Percentiles rank a stretch among this genome's conserved stretches.
Conservation (phyloP, 2,888 invertebrate species). For the Yponomeuta sedellus region DNA sequence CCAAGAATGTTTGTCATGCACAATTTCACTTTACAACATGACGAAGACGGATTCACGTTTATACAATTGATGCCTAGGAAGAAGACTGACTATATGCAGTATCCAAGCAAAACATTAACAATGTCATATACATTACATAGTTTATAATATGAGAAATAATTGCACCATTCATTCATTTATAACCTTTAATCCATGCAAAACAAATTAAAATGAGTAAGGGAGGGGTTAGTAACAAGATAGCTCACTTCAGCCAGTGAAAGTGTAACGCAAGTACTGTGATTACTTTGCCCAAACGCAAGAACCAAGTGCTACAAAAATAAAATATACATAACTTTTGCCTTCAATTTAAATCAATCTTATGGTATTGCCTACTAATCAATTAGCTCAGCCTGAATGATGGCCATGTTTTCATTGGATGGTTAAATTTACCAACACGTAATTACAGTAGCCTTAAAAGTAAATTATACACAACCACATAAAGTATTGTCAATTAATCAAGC, state of each 20-base stretch:
- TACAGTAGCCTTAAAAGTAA: background rate
- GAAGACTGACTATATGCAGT: too few relatives aligned
- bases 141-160: too few relatives aligned
- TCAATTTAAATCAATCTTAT: background rate
- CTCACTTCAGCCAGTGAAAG: background rate
- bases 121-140: background rate
- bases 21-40: background rate
- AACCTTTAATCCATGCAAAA: conserved; percentile 6
- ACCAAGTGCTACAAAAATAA: background rate
- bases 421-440: background rate
- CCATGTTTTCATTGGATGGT: conserved; percentile 1
- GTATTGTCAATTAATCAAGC: background rate
- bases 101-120: background rate
- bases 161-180: background rate
- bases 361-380: background rate
- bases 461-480: conserved; percentile 12
- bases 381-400: background rate
- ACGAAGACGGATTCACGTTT: background rate
- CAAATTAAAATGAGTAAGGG: conserved; percentile 7
- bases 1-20: background rate
- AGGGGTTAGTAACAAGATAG: conserved; percentile 9
- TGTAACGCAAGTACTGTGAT: background rate
- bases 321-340: background rate
- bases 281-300: conserved; percentile 1
- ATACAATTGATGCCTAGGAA: too few relatives aligned